Evolutionary conservation across 2,797 vertebrate genomes (phyloP).

Genomic region (Sebastes reedi): DNA sequence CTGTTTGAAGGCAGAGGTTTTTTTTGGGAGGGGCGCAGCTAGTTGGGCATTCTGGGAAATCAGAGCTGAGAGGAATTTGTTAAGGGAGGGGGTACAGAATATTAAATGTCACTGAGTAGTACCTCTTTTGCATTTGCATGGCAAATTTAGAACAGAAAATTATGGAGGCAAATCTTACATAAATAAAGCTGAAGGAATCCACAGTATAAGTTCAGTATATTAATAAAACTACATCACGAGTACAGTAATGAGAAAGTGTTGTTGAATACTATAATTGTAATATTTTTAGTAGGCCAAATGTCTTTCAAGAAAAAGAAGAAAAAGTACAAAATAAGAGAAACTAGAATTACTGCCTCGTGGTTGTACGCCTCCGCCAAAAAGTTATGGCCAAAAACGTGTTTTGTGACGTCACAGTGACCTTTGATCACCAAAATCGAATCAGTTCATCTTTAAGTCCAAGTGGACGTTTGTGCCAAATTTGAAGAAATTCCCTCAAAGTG

Average conservation of each 20-base stretch:
- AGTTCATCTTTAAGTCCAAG: too few species aligned
- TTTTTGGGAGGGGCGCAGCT: constrained; percentile 56
- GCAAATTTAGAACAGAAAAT: neutral
- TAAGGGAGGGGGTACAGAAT: neutral
- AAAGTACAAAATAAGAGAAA: neutral
- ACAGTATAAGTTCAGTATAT: neutral
- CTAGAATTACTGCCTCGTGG: too few species aligned
- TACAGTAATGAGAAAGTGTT: neutral
- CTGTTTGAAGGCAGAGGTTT: constrained; percentile 16
- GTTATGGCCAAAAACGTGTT: too few species aligned
- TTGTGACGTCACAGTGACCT: too few species aligned
- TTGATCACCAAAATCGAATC: too few species aligned
- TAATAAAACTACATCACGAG: neutral
- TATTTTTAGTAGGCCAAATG: neutral
- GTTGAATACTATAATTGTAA: neutral
- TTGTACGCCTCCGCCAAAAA: too few species aligned
- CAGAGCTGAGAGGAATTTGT: constrained; percentile 12
- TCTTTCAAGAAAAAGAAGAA: neutral
- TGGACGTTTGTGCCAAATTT: too few species aligned
- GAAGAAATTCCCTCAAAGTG: too few species aligned
- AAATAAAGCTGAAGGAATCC: neutral
- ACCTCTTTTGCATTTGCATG: neutral
- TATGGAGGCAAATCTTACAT: neutral
- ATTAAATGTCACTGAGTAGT: neutral
- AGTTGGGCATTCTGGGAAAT: constrained; percentile 52